Base-by-base conservation (phyloP, 2,888 invertebrate genomes). In the Brenthis daphne region DNA sequence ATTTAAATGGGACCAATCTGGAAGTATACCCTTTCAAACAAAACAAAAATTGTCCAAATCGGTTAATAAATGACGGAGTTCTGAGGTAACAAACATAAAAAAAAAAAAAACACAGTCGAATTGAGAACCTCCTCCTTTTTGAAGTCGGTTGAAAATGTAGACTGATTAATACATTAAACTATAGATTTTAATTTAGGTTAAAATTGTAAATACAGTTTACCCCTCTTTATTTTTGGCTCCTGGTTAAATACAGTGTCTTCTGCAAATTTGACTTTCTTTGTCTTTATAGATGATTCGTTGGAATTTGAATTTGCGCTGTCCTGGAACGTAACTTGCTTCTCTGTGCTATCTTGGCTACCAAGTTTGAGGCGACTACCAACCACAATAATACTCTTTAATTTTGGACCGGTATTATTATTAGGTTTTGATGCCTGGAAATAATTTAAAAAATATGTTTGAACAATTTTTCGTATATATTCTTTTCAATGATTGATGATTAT, bases 211-310 rank as follows among this genome's bases (percentile, higher is more conserved):
- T 57, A n/a, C 33, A 50, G 55, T 68, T 50, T 78, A 92, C 92
- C 91, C 85, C 92, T 77, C 68, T 87, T 87, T 0, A 80, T 58
- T 67, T 82, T 87, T 6, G 79, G 73, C 6, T 86, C 83, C 53
- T 79, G 85, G 63, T 88, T 84, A 74, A 92, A 92, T 0, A 90
- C 77, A 1, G 92, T 92, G 56, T 88, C 88, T 8, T 91, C 85
- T 33, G 92, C 90, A 75, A 92, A 92, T 64, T 90, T 88, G 6
- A 92, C 92, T 66, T 82, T 87, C 67, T 92, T 92, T 1, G 74
- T 76, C 67, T 87, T 91, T 0, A 82, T 73, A 1, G 81, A 86
- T 0, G 77, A 75, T n/a, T 89, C 89, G 11, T 79, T 80, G 13
- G 74, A 80, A 58, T 77, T 79, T 3, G 74, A 80, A 58, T 77